Percentiles rank a stretch among this genome's conserved stretches.
These are phyloP conservation scores for Melipona quadrifasciata DNA, from an alignment of 1,140 invertebrate species.

Conservation along the genomic window DNA sequence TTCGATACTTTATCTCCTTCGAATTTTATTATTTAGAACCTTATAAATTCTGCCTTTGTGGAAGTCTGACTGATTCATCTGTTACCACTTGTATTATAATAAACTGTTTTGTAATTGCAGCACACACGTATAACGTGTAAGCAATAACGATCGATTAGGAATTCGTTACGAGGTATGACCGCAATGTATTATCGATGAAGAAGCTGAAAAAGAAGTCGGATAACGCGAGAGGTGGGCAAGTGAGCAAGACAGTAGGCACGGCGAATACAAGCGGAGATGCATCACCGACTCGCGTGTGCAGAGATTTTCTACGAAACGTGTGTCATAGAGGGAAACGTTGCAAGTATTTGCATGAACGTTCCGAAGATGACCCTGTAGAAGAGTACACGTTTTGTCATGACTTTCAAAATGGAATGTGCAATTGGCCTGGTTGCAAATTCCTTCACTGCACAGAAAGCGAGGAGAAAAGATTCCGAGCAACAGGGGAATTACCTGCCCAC, in stretches of 20 bases:
- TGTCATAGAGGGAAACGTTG: constrained; percentile 91
- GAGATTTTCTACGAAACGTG: constrained; percentile 85
- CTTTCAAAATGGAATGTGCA: constrained; percentile 89
- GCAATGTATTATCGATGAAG: constrained; percentile 68
- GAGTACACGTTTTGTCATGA: constrained; percentile 91
- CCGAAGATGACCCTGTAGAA: constrained; percentile 77
- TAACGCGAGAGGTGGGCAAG: constrained; percentile 24
- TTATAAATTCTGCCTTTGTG: neutral
- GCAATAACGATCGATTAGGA: constrained; percentile 23
- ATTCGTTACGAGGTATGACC: constrained; percentile 39
- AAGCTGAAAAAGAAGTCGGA: constrained; percentile 69
- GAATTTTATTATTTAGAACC: neutral
- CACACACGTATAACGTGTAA: neutral
- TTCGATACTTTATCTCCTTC: too few species aligned
- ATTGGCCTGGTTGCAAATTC: constrained; percentile 86
- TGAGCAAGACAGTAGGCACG: constrained; percentile 68
- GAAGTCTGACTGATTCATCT: neutral
- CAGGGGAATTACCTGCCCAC: constrained; percentile 86
- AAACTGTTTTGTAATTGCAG: constrained; percentile 38
- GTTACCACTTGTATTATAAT: neutral
- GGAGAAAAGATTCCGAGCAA: constrained; percentile 88
- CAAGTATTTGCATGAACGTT: constrained; percentile 87
- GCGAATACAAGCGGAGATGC: constrained; percentile 65
- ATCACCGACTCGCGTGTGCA: constrained; percentile 80
- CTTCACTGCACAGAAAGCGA: constrained; percentile 90